A percentile compares a stretch with the other conserved stretches of the same genome.
Conservation (phyloP, 2,888 invertebrate genomes). For the Epirrhoe alternata region DNA sequence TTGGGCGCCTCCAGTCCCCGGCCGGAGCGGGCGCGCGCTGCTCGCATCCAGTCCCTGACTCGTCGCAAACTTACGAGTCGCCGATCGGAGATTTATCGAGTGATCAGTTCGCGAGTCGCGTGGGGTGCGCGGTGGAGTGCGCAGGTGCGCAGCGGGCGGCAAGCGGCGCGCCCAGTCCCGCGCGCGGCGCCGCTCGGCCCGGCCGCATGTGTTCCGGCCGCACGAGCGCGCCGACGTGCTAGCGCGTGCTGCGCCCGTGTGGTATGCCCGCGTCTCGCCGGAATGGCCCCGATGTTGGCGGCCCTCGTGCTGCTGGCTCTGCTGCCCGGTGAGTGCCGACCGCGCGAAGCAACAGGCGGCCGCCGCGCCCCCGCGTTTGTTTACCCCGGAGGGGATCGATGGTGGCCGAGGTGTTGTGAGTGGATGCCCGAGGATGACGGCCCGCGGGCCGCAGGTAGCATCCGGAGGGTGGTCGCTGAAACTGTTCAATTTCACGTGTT, state of each 20-base stretch:
- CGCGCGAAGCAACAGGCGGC: constrained; percentile 72
- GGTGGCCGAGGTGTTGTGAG: constrained; percentile 77
- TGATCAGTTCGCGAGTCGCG: constrained; percentile 46
- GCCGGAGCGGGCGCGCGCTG: constrained; percentile 35
- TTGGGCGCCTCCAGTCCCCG: constrained; percentile 41
- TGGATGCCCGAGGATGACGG: constrained; percentile 50
- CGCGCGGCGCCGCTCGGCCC: constrained; percentile 78
- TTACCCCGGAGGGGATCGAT: constrained; percentile 63
- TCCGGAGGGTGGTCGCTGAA: constrained; percentile 28
- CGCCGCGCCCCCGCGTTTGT: constrained; percentile 71
- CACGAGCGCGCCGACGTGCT: constrained; percentile 81
- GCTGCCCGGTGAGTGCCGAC: constrained; percentile 78
- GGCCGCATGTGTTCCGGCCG: constrained; percentile 71
- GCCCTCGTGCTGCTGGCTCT: constrained; percentile 79
- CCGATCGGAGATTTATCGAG: constrained; percentile 44
- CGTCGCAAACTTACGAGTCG: constrained; percentile 38
- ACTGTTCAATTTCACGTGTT: constrained; percentile 39
- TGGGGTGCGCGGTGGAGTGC: constrained; percentile 46
- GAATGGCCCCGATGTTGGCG: constrained; percentile 78
- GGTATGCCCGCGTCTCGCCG: constrained; percentile 83
- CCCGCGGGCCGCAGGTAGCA: constrained; percentile 35
- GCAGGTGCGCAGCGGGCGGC: constrained; percentile 70
- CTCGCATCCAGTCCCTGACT: constrained; percentile 33
- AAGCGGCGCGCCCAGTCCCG: constrained; percentile 65
- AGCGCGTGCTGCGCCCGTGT: constrained; percentile 83